phyloP scores from a whole-genome alignment of 2,113 vertebrate genomes.

The human (Homo sapiens) region GRCh38 chr1:172287501-172288000 shows the following conservation, averaged over 20 bases:
- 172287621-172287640: neutral
- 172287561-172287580: neutral
- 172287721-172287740: neutral
- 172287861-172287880: too few relatives aligned
- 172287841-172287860: too few relatives aligned
- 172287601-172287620: neutral
- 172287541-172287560: neutral
- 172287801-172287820: too few relatives aligned
- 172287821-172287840: too few relatives aligned
- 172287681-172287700: neutral
- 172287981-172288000: neutral
- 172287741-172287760: neutral
- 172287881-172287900: too few relatives aligned
- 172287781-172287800: too few relatives aligned
- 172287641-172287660: neutral
- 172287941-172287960: too few relatives aligned
- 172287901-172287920: too few relatives aligned
- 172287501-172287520: constrained; percentile 40
- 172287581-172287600: neutral
- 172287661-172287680: neutral
- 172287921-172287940: too few relatives aligned
- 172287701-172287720: neutral
- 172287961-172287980: too few relatives aligned
- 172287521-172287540: constrained; percentile 29
- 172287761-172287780: too few relatives aligned